These are phyloP conservation scores for Acleris sparsana DNA, from an alignment of 2,888 invertebrate species.

Conservation along the genomic window DNA sequence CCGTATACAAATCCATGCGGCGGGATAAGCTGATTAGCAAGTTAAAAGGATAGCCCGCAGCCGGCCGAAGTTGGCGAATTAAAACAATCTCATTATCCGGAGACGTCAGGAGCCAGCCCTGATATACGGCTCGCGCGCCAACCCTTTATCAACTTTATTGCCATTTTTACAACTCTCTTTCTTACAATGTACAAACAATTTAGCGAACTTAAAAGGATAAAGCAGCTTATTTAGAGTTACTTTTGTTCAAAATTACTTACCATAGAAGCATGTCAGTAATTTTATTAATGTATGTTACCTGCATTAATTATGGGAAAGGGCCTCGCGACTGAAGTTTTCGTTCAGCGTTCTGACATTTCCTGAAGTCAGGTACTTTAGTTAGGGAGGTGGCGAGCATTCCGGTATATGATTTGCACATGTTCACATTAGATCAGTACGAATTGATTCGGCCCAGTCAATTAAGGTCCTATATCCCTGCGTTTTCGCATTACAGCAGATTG, in stretches of 20 bases:
- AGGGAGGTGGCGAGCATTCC: no score
- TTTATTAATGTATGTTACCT: slow-evolving; percentile 20
- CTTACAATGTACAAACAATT: slow-evolving; percentile 18
- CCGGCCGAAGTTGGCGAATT: slow-evolving; percentile 59
- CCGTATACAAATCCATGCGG: slow-evolving; percentile 61
- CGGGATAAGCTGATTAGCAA: slow-evolving; percentile 72
- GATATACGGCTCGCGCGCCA: slow-evolving; percentile 46
- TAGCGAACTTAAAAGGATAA: slow-evolving; percentile 9
- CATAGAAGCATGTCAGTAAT: slow-evolving; percentile 1
- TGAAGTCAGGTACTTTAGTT: slow-evolving; percentile 16
- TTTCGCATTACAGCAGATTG: no score
- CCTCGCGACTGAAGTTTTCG: slow-evolving; percentile 20
- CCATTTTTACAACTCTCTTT: slow-evolving; percentile 41
- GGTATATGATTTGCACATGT: no score
- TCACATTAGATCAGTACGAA: no score
- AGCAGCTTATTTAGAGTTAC: slow-evolving; percentile 14
- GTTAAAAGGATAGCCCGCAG: slow-evolving; percentile 64
- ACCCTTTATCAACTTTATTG: slow-evolving; percentile 45
- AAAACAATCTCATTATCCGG: slow-evolving; percentile 67
- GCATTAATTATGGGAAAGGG: slow-evolving; percentile 26
- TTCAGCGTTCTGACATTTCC: slow-evolving; percentile 14
- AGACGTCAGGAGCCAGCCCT: slow-evolving; percentile 54
- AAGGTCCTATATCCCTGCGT: no score
- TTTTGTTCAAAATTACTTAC: slow-evolving; percentile 11
- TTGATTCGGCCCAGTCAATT: no score